Evolutionary conservation across 2,113 vertebrate species (phyloP).

Genomic region (Hucho hucho): DNA sequence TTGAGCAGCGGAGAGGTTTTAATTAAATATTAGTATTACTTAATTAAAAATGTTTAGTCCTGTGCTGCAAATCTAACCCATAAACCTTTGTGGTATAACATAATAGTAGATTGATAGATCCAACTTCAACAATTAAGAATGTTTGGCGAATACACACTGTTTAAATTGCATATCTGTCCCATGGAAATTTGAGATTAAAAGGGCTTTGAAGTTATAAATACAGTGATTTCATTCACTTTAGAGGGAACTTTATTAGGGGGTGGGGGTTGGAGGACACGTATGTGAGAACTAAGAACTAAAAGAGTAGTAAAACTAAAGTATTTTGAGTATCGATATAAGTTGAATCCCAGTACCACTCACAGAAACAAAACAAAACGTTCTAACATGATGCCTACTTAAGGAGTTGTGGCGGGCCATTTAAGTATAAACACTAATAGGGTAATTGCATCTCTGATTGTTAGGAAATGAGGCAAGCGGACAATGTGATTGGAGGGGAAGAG

Average conservation of each 20-base stretch:
- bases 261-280: not conserved
- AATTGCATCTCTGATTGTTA: slow-evolving; percentile 4
- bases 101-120: slow-evolving; percentile 13
- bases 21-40: slow-evolving; percentile 9
- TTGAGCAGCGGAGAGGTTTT: not conserved
- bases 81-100: slow-evolving; percentile 1
- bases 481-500: slow-evolving; percentile 20
- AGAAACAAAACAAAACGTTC: not conserved
- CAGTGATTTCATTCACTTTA: slow-evolving; percentile 16
- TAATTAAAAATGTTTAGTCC: slow-evolving; percentile 1
- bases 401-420: not conserved
- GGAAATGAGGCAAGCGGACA: slow-evolving; percentile 17
- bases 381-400: not conserved
- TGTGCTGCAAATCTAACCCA: slow-evolving; percentile 4
- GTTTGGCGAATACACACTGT: slow-evolving; percentile 18
- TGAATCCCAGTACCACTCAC: not conserved
- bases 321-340: not conserved
- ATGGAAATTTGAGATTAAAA: slow-evolving; percentile 45
- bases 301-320: not conserved
- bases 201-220: slow-evolving; percentile 46
- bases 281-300: slow-evolving; percentile 6
- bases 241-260: not conserved
- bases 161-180: slow-evolving; percentile 22
- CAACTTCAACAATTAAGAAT: slow-evolving; percentile 19
- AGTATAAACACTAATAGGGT: not conserved